Evolutionary conservation across 2,888 invertebrate species (phyloP).

Genomic region (Kuschelorhynchus macadamiae): DNA sequence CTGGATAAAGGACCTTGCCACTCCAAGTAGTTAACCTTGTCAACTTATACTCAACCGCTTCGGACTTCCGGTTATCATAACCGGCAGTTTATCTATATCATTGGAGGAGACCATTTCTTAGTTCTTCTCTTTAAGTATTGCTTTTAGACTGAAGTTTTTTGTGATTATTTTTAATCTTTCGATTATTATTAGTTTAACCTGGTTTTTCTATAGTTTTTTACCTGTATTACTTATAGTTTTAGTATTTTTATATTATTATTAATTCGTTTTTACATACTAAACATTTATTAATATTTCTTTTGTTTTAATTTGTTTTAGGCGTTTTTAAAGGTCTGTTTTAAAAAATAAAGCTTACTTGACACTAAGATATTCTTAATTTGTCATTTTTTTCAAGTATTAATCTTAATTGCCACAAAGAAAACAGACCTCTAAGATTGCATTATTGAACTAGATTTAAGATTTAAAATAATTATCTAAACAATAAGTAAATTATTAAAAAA

Average conservation of each 20-base stretch:
- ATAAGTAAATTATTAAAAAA: constrained; percentile 31
- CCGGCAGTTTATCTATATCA: constrained; percentile 36
- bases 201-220: constrained; percentile 35
- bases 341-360: no score
- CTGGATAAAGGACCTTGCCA: constrained; percentile 21
- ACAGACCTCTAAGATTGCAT: neutral
- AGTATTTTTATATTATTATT: constrained; percentile 27
- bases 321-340: constrained; percentile 13
- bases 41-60: constrained; percentile 53
- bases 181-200: constrained; percentile 20
- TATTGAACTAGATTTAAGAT: constrained; percentile 21
- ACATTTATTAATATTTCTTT: constrained; percentile 18
- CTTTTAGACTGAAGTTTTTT: constrained; percentile 60
- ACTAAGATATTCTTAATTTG: no score
- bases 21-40: constrained; percentile 23
- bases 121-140: constrained; percentile 57
- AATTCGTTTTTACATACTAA: constrained; percentile 28
- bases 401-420: no score
- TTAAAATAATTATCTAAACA: constrained; percentile 23
- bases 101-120: constrained; percentile 24
- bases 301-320: neutral
- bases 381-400: no score
- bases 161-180: constrained; percentile 47
- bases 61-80: constrained; percentile 40
- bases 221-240: constrained; percentile 29